phyloP scores from a whole-genome alignment of 2,113 vertebrate species.

The Pelecanoides urinatrix region DNA sequence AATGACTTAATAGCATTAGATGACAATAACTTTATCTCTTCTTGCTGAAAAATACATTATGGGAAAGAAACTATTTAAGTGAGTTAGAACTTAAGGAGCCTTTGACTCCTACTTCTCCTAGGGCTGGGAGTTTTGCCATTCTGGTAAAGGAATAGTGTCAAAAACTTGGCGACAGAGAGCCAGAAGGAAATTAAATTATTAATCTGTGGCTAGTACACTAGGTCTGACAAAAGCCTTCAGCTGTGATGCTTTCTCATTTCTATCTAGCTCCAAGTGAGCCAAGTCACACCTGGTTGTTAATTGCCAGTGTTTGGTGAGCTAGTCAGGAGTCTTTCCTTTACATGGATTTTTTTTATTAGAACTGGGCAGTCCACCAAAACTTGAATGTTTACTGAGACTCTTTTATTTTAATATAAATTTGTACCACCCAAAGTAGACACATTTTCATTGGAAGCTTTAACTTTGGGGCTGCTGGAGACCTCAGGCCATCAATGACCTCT shows the following conservation, averaged over 20 bases:
- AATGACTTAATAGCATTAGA: slow-evolving; percentile 32
- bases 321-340: background rate
- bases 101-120: background rate
- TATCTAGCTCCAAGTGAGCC: background rate
- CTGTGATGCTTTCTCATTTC: background rate
- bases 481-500: background rate
- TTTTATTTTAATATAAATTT: background rate
- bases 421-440: background rate
- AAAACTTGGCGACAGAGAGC: background rate
- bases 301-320: background rate
- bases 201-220: background rate
- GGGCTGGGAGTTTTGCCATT: background rate
- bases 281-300: background rate
- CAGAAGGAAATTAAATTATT: slow-evolving; percentile 44
- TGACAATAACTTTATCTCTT: background rate
- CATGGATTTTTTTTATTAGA: background rate
- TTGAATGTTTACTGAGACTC: background rate
- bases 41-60: background rate
- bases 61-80: background rate
- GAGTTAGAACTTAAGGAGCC: background rate
- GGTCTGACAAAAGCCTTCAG: background rate
- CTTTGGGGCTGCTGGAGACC: background rate
- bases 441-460: background rate
- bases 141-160: background rate
- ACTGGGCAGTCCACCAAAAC: background rate